These are phyloP conservation scores for Leptoteleia sp. DNA, from an alignment of 1,140 invertebrate species.

Conservation along the genomic window DNA sequence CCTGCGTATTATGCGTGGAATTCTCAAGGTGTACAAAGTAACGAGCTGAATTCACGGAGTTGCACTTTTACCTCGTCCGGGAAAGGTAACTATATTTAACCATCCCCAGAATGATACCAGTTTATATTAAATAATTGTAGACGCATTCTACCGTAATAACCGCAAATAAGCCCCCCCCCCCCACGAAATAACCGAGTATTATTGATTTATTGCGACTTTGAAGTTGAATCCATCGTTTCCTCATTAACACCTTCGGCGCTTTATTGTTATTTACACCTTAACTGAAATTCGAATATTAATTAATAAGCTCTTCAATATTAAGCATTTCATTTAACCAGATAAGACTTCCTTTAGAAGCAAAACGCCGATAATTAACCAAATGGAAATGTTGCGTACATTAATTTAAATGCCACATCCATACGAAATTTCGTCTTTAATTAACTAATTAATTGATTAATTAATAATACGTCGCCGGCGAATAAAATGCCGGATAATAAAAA, in stretches of 20 bases:
- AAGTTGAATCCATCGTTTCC: conserved; percentile 17
- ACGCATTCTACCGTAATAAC: conserved; percentile 10
- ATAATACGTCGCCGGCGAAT: too few species aligned
- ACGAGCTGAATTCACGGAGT: conserved; percentile 43
- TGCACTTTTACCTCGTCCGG: conserved; percentile 45
- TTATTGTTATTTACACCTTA: too few species aligned
- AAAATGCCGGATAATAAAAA: too few species aligned
- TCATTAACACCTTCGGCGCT: conserved; percentile 9
- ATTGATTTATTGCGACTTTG: conserved; percentile 31
- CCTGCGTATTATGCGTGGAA: conserved; percentile 26
- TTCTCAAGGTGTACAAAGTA: conserved; percentile 48
- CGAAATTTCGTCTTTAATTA: too few species aligned
- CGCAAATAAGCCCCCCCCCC: conserved; percentile 15
- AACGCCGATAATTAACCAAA: not conserved
- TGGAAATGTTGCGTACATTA: not conserved
- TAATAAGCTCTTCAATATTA: not conserved
- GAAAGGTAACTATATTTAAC: conserved; percentile 54
- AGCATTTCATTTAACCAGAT: conserved; percentile 6
- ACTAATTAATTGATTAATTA: too few species aligned
- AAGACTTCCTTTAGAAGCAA: not conserved
- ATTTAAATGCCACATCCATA: too few species aligned
- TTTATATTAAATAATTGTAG: conserved; percentile 44
- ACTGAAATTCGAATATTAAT: too few species aligned
- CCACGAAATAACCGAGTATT: not conserved
- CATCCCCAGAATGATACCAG: conserved; percentile 18